Evolutionary conservation across 2,888 invertebrate genomes (phyloP).

Genomic region (Hyposoter dolosus): DNA sequence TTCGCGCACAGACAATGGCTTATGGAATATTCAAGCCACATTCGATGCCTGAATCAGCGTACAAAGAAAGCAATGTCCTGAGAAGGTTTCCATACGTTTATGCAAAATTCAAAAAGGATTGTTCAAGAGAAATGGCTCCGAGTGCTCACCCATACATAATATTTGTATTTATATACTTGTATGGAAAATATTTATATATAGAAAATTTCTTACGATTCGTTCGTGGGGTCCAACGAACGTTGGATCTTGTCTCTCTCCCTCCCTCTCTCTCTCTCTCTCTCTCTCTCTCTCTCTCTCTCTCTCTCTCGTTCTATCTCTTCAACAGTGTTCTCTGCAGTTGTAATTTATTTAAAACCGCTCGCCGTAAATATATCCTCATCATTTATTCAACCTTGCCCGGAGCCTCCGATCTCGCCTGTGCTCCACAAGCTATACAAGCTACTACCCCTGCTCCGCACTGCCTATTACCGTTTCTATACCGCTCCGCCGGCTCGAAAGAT

Average conservation of each 20-base stretch:
- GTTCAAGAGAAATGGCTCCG: conserved; percentile 49
- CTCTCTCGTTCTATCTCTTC: not conserved
- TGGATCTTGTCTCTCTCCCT: conserved; percentile 68
- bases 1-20: conserved; percentile 17
- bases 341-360: conserved; percentile 85
- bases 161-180: not conserved
- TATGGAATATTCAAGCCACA: conserved; percentile 37
- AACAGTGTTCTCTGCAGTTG: conserved; percentile 82
- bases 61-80: conserved; percentile 62
- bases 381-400: conserved; percentile 82
- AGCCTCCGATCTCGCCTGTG: conserved; percentile 69
- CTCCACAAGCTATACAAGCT: conserved; percentile 52
- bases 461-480: conserved; percentile 65
- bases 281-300: conserved; percentile 66
- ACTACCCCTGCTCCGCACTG: conserved; percentile 45
- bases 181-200: not conserved
- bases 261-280: conserved; percentile 67
- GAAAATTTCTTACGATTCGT: conserved; percentile 33
- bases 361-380: conserved; percentile 84
- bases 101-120: conserved; percentile 50
- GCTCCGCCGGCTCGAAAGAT: conserved; percentile 52
- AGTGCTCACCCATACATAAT: conserved; percentile 48
- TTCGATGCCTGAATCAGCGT: conserved; percentile 47
- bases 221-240: conserved; percentile 50
- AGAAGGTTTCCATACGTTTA: conserved; percentile 24